These are phyloP conservation scores for Leptodactylus fallax DNA, from an alignment of 2,797 vertebrate genomes.

Conservation along the genomic window DNA sequence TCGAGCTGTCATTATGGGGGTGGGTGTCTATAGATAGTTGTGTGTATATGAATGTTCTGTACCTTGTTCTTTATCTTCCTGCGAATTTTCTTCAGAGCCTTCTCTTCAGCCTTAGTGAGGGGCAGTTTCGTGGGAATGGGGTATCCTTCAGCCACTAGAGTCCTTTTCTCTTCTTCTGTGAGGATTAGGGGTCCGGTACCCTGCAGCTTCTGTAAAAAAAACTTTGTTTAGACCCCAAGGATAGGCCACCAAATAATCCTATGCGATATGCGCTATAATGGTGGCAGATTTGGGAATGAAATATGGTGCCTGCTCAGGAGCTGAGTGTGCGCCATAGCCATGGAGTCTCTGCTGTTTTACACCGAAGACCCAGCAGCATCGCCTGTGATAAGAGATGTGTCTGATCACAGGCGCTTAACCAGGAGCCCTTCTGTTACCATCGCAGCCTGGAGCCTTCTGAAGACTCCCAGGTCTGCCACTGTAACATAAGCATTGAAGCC, in stretches of 20 bases:
- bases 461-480: too few relatives aligned
- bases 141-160: slow-evolving; percentile 94
- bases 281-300: too few relatives aligned
- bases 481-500: too few relatives aligned
- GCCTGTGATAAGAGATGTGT: too few relatives aligned
- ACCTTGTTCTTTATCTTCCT: slow-evolving; percentile 99
- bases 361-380: too few relatives aligned
- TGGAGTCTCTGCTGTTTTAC: too few relatives aligned
- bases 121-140: slow-evolving; percentile 96
- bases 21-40: not conserved
- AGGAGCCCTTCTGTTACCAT: too few relatives aligned
- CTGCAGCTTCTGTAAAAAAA: slow-evolving; percentile 87
- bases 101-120: slow-evolving; percentile 95
- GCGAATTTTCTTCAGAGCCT: slow-evolving; percentile 97
- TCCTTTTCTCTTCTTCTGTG: slow-evolving; percentile 97
- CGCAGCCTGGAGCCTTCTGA: too few relatives aligned
- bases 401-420: too few relatives aligned
- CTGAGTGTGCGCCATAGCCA: too few relatives aligned
- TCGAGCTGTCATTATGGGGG: not conserved
- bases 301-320: too few relatives aligned
- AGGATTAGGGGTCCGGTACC: slow-evolving; percentile 93
- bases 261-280: too few relatives aligned
- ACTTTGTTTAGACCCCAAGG: not conserved
- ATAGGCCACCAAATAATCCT: not conserved
- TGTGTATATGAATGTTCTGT: not conserved